Evolutionary conservation across 2,888 invertebrate species (phyloP).

Genomic region (Biston betularia): DNA sequence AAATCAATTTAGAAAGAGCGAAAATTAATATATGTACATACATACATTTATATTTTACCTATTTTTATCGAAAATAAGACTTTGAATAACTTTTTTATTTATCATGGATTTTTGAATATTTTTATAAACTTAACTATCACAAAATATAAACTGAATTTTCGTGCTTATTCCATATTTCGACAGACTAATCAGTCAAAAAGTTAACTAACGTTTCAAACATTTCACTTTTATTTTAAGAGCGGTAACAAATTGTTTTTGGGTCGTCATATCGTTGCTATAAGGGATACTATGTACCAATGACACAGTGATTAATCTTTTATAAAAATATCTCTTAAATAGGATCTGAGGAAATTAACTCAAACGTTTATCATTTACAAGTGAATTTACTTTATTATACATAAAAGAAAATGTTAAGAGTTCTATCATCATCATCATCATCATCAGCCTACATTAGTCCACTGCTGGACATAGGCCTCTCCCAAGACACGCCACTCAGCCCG

Average conservation of each 20-base stretch:
- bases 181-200: constrained; percentile 21
- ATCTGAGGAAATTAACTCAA: not conserved
- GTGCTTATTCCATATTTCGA: not conserved
- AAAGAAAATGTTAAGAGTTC: too few species aligned
- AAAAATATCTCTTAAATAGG: not conserved
- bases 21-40: too few species aligned
- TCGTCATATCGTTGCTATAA: constrained; percentile 18
- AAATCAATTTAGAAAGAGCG: too few species aligned
- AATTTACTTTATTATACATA: too few species aligned
- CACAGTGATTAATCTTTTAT: constrained; percentile 12
- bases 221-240: constrained; percentile 31
- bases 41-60: too few species aligned
- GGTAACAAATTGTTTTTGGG: constrained; percentile 26
- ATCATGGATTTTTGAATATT: not conserved
- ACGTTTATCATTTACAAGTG: not conserved
- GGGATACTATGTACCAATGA: not conserved
- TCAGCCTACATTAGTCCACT: too few species aligned
- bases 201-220: constrained; percentile 25
- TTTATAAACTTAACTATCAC: not conserved
- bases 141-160: too few species aligned
- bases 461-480: too few species aligned
- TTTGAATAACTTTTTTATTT: too few species aligned
- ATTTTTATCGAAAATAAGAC: too few species aligned
- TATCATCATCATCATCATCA: too few species aligned
- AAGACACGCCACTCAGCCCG: too few species aligned